A percentile compares a stretch with the other conserved stretches of the same genome.
Evolutionary conservation across 2,888 invertebrate genomes (phyloP).

Genomic region (Polymixis flavicincta): DNA sequence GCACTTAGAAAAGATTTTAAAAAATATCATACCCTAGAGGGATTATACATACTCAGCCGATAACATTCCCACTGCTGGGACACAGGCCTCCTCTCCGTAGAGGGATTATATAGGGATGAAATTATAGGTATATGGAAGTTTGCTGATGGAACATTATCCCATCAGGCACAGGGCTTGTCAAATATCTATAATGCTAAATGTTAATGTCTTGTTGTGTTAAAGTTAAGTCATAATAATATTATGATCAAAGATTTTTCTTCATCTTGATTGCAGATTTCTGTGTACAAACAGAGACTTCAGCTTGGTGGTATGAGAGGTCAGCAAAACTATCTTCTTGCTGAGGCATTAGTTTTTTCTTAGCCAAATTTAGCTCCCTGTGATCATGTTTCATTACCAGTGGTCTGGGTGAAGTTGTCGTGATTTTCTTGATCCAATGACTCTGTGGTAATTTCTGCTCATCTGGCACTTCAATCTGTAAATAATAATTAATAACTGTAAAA

Average conservation of each 20-base stretch:
- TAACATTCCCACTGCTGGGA: no score
- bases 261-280: constrained; percentile 77
- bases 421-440: constrained; percentile 77
- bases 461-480: constrained; percentile 77
- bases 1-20: no score
- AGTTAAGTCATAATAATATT: constrained; percentile 12
- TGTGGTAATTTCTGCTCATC: constrained; percentile 77
- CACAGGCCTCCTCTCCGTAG: no score
- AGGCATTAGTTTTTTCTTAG: constrained; percentile 66
- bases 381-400: constrained; percentile 80
- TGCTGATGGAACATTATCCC: not conserved
- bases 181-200: not conserved
- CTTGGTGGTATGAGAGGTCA: constrained; percentile 79
- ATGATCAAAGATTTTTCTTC: constrained; percentile 58
- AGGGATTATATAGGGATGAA: not conserved
- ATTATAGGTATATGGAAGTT: not conserved
- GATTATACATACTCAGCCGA: no score
- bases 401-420: constrained; percentile 74
- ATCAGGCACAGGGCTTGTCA: not conserved
- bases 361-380: constrained; percentile 73
- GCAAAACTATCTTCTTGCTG: constrained; percentile 80
- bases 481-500: not conserved
- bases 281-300: constrained; percentile 83
- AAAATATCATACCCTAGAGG: no score
- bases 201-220: constrained; percentile 2